Percentiles rank a stretch among this genome's conserved stretches.
These are phyloP conservation scores for Eublepharis macularius DNA, from an alignment of 2,113 vertebrate genomes.

Conservation along the genomic window DNA sequence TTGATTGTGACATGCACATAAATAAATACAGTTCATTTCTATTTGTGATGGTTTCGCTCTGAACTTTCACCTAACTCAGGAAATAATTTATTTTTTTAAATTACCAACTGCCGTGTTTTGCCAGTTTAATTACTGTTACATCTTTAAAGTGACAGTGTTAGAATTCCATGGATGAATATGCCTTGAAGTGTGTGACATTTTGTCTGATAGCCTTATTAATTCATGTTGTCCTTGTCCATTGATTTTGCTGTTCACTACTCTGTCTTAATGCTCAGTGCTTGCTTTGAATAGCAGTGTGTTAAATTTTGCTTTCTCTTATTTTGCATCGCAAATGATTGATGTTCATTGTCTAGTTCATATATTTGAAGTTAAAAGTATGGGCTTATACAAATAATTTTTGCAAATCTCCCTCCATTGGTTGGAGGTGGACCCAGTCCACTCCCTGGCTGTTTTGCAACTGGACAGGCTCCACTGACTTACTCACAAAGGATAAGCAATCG, in stretches of 20 bases:
- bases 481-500: too few relatives aligned
- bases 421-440: too few relatives aligned
- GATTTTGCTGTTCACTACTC: background rate
- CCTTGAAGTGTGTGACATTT: constrained; percentile 14
- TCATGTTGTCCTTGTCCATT: background rate
- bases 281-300: background rate
- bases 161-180: background rate
- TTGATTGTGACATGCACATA: too few relatives aligned
- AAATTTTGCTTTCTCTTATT: background rate
- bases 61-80: background rate
- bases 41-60: background rate
- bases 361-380: background rate
- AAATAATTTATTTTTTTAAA: background rate
- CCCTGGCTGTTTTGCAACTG: too few relatives aligned
- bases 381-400: too few relatives aligned
- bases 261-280: background rate
- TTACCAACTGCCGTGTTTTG: background rate
- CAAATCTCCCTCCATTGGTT: too few relatives aligned
- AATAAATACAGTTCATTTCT: background rate
- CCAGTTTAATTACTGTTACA: constrained; percentile 4
- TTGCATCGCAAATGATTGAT: background rate
- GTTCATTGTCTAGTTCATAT: background rate
- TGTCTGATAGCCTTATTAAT: background rate
- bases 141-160: background rate
- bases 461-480: too few relatives aligned